phyloP scores from a whole-genome alignment of 1,140 invertebrate species.

The Diorhabda carinulata region DNA sequence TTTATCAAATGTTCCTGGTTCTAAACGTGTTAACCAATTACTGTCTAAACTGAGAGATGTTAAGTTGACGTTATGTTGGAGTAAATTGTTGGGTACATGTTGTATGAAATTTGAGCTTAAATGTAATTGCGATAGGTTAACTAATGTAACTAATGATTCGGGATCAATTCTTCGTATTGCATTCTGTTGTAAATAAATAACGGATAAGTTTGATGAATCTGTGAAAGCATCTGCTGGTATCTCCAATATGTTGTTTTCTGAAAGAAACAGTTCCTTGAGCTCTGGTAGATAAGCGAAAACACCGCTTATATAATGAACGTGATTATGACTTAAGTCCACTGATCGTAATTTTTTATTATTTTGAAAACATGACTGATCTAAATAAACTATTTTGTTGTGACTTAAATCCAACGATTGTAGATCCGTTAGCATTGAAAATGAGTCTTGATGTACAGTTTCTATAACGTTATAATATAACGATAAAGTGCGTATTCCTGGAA shows the following conservation, averaged over 20 bases:
- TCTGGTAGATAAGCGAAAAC: conserved; percentile 75
- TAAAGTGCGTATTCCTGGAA: conserved; percentile 72
- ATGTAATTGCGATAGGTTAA: conserved; percentile 76
- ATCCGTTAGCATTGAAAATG: conserved; percentile 67
- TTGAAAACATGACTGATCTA: conserved; percentile 69
- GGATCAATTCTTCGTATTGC: conserved; percentile 73
- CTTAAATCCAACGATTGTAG: conserved; percentile 83
- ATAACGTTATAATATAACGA: conserved; percentile 82
- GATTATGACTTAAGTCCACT: conserved; percentile 84
- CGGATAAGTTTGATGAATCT: conserved; percentile 69
- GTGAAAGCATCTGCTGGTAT: conserved; percentile 76
- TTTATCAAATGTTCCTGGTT: conserved; percentile 74
- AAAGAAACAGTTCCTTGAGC: conserved; percentile 77
- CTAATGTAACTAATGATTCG: conserved; percentile 66
- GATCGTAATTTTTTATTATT: conserved; percentile 70
- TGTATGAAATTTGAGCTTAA: conserved; percentile 83
- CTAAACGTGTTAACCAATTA: conserved; percentile 79
- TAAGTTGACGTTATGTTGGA: conserved; percentile 68
- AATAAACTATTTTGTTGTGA: conserved; percentile 76
- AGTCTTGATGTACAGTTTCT: conserved; percentile 69
- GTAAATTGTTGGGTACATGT: conserved; percentile 67
- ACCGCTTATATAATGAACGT: conserved; percentile 77
- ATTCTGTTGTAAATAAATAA: conserved; percentile 85
- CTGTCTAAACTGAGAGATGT: conserved; percentile 85
- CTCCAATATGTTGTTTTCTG: conserved; percentile 86